Percentiles rank a stretch among this genome's conserved stretches.
Evolutionary conservation across 2,888 invertebrate species (phyloP).

Genomic region (Sialis lutaria): DNA sequence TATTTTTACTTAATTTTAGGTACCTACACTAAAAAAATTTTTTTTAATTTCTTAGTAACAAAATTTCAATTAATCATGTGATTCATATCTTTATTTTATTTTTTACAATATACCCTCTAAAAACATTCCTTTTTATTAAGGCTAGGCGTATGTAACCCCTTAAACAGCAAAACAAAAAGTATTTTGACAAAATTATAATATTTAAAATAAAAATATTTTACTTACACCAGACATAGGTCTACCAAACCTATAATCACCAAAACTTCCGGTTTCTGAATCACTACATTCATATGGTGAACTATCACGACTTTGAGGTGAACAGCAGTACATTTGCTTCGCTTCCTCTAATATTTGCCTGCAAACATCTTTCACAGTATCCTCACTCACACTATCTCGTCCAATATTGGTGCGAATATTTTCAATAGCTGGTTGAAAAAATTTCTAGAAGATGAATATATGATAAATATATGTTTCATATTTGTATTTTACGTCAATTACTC

Average conservation of each 20-base stretch:
- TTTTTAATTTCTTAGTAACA: too few relatives aligned
- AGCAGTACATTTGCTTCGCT: constrained; percentile 50
- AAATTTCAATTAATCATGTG: too few relatives aligned
- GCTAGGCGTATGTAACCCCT: too few relatives aligned
- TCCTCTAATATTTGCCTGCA: constrained; percentile 66
- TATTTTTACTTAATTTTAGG: too few relatives aligned
- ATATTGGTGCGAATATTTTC: constrained; percentile 59
- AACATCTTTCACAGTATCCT: constrained; percentile 56
- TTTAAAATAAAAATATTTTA: neutral
- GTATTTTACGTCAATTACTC: constrained; percentile 7
- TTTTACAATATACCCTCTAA: too few relatives aligned
- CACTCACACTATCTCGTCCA: constrained; percentile 55
- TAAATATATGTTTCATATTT: constrained; percentile 2
- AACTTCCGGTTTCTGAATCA: constrained; percentile 33
- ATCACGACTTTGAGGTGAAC: constrained; percentile 28
- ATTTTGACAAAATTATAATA: neutral
- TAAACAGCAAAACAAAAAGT: too few relatives aligned
- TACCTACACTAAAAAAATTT: too few relatives aligned
- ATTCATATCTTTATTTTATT: too few relatives aligned
- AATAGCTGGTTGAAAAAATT: constrained; percentile 64
- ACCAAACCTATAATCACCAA: constrained; percentile 30
- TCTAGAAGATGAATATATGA: constrained; percentile 31
- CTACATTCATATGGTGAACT: constrained; percentile 34
- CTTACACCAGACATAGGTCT: constrained; percentile 10
- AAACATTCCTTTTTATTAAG: too few relatives aligned